Evolutionary conservation across 2,888 invertebrate species (phyloP), one percentile per base, ranked within the genome.

Genomic region (Steinernema carpocapsae): DNA sequence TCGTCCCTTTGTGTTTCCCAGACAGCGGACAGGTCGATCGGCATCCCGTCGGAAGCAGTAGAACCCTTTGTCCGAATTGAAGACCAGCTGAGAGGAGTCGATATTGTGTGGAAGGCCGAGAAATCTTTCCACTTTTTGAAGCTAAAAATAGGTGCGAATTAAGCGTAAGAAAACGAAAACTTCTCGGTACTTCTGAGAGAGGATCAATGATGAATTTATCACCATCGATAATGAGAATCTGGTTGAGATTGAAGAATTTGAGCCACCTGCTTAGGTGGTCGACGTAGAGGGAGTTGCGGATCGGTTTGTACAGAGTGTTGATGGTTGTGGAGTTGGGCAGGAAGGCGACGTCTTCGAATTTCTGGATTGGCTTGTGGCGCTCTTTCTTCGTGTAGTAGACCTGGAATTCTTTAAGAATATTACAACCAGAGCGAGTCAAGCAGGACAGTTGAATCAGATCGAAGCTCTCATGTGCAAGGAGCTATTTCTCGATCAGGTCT

Each of bases 21-120:
- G 74, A 78, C 87, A 88, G 48, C 75, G 74, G 22, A 76, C 74
- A 43, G 64, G 76, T 10, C 70, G 64, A 0, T 37, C 37, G 29
- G 64, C 32, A 1, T 73, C 71, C 52, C 71, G 77, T 10, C 79
- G 76, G 78, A 90, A 88, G 88, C 97, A 97, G 89, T 93, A 97
- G 90, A 99, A 95, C 76, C 97, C 95, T 89, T 96, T 95, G 19
- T 94, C 95, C 89, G 93, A 93, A 90, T 99, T 97, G 90, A 94
- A 97, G 90, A 95, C 95, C 89, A 97, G 94, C 89, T 95, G 94
- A 88, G 93, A 93, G 84, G 92, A 91, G 73, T 92, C 92, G 80
- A 94, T 92, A 71, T 91, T 90, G 12, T 91, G 90, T 75, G 91
- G 90, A 78, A 94, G 89, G 79, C 93, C 93, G 51, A 96, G 91